phyloP scores from a whole-genome alignment of 2,888 invertebrate species.

The Dryocosmus kuriphilus region DNA sequence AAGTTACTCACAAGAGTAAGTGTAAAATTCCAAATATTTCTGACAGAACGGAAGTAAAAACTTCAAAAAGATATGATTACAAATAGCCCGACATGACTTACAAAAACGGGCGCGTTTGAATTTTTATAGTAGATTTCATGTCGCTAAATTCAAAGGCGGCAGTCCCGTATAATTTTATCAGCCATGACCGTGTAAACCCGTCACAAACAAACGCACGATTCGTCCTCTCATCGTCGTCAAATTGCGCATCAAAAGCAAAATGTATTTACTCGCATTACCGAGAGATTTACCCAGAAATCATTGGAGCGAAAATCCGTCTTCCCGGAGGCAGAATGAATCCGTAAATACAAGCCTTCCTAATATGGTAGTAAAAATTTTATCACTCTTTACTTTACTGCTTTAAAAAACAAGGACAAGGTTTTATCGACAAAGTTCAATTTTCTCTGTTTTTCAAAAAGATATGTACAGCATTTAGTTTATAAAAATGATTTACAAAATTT shows the following conservation, averaged over 20 bases:
- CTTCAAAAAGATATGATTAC: background rate
- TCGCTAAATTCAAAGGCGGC: conserved; percentile 22
- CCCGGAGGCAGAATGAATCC: conserved; percentile 1
- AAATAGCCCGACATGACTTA: background rate
- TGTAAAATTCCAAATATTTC: background rate
- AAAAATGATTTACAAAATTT: too few species aligned
- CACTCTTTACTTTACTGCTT: background rate
- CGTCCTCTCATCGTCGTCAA: conserved; percentile 52
- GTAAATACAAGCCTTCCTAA: conserved; percentile 4
- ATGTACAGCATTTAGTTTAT: too few species aligned
- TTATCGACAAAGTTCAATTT: too few species aligned
- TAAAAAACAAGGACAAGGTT: background rate
- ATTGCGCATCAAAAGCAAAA: conserved; percentile 56
- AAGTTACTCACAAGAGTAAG: too few species aligned
- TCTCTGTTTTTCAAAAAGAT: too few species aligned
- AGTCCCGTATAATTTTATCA: conserved; percentile 14
- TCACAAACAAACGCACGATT: conserved; percentile 47
- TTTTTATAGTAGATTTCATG: conserved; percentile 19
- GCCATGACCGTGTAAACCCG: conserved; percentile 42
- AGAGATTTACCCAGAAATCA: conserved; percentile 33
- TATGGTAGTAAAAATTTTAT: too few species aligned
- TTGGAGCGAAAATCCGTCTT: conserved; percentile 18
- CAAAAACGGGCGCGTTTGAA: conserved; percentile 1
- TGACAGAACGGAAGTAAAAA: background rate
- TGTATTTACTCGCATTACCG: conserved; percentile 50